Evolutionary conservation across 2,113 vertebrate species (phyloP).

Genomic region (Hydrolagus affinis): DNA sequence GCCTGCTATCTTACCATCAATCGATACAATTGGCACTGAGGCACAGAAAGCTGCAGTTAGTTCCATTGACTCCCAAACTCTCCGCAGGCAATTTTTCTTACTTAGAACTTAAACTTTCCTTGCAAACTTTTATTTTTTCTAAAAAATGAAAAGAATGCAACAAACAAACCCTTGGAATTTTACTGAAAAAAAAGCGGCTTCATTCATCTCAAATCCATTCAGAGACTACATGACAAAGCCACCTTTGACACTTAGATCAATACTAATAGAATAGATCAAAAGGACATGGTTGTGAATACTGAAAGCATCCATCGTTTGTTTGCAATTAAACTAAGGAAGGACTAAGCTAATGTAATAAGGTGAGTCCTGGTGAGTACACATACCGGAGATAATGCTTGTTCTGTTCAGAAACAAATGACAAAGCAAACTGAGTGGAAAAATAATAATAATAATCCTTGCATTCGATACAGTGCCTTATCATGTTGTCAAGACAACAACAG

Average conservation of each 20-base stretch:
- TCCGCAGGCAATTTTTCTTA: constrained; percentile 39
- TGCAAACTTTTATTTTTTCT: not conserved
- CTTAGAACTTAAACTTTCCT: constrained; percentile 25
- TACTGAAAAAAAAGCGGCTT: constrained; percentile 40
- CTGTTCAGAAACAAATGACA: not conserved
- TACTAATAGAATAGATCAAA: constrained; percentile 57
- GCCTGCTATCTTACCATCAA: constrained; percentile 36
- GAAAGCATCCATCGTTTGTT: constrained; percentile 29
- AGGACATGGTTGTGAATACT: constrained; percentile 43
- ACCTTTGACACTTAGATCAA: constrained; percentile 59
- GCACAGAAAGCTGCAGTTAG: constrained; percentile 17
- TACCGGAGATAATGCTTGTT: not conserved
- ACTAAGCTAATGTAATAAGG: constrained; percentile 31
- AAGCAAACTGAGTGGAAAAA: too few relatives aligned
- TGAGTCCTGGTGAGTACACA: not conserved
- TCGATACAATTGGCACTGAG: constrained; percentile 38
- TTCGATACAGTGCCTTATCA: too few relatives aligned
- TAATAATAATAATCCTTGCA: too few relatives aligned
- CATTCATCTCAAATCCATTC: constrained; percentile 51
- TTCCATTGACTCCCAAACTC: not conserved
- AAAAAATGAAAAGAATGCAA: too few relatives aligned
- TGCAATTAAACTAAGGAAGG: constrained; percentile 27
- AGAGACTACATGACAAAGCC: constrained; percentile 46
- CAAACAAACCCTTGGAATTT: constrained; percentile 33
- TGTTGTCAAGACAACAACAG: too few relatives aligned